Evolutionary conservation across 2,113 vertebrate species (phyloP).

Genomic region (Lasiurus cinereus): DNA sequence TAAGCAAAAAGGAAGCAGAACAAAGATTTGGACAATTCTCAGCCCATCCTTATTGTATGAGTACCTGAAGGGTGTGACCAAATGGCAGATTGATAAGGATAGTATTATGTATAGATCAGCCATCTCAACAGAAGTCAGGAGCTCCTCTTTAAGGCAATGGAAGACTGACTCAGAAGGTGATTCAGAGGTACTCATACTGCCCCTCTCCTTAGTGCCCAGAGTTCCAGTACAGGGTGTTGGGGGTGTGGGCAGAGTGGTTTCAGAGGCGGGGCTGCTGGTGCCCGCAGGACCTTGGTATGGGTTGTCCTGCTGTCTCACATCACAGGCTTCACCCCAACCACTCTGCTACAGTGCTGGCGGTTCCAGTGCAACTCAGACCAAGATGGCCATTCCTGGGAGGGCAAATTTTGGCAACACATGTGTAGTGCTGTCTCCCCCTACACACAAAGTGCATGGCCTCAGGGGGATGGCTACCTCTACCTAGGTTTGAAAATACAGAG

Average conservation of each 20-base stretch:
- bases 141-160: neutral
- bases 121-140: neutral
- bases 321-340: neutral
- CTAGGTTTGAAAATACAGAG: neutral
- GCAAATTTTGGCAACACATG: neutral
- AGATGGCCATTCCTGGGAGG: too few relatives aligned
- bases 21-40: neutral
- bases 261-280: neutral
- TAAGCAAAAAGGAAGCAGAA: slow-evolving; percentile 10
- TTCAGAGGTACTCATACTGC: neutral
- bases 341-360: neutral
- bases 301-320: neutral
- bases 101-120: neutral
- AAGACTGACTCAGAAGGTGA: neutral
- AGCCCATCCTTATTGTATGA: neutral
- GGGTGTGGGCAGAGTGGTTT: neutral
- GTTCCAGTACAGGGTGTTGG: neutral
- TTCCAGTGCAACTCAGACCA: neutral
- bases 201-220: neutral
- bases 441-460: neutral
- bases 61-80: neutral
- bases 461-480: neutral
- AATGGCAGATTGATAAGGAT: neutral
- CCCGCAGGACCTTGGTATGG: neutral
- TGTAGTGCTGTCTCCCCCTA: neutral